These are phyloP conservation scores for Manis pentadactyla DNA, from an alignment of 2,797 vertebrate genomes.

Conservation along the genomic window DNA sequence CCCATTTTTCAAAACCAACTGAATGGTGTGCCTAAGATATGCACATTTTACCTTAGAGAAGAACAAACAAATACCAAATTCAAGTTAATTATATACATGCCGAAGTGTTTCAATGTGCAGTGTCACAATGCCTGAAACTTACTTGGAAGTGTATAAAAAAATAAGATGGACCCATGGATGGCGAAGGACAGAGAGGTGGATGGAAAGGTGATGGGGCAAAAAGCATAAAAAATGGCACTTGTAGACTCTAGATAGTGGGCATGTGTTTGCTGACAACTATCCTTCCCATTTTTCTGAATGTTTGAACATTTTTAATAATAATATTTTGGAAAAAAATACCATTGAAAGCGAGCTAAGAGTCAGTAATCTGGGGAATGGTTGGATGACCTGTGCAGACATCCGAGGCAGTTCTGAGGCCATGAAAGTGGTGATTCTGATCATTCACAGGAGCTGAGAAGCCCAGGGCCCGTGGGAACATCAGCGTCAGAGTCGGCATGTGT, in stretches of 20 bases:
- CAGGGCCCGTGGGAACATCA: rapidly evolving
- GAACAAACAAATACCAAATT: not conserved
- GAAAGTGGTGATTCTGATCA: rapidly evolving
- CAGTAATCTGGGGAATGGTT: not conserved
- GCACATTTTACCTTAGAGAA: not conserved
- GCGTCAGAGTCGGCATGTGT: rapidly evolving
- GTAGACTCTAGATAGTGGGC: not conserved
- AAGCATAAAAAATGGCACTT: rapidly evolving
- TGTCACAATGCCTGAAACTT: too few relatives aligned
- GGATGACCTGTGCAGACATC: rapidly evolving
- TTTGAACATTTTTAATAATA: not conserved
- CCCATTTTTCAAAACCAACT: not conserved
- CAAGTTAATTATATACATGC: not conserved
- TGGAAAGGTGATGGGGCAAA: rapidly evolving
- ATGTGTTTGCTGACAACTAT: rapidly evolving
- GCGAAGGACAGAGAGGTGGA: not conserved
- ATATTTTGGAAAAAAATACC: not conserved
- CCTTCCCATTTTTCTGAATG: not conserved
- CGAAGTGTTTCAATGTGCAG: not conserved
- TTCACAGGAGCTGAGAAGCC: not conserved
- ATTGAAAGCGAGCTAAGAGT: not conserved
- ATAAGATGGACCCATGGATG: rapidly evolving
- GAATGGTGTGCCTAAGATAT: rapidly evolving
- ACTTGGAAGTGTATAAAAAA: not conserved
- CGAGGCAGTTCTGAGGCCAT: not conserved